Base-by-base conservation (phyloP, 2,888 invertebrate species). In the Chymomyza caudatula region DNA sequence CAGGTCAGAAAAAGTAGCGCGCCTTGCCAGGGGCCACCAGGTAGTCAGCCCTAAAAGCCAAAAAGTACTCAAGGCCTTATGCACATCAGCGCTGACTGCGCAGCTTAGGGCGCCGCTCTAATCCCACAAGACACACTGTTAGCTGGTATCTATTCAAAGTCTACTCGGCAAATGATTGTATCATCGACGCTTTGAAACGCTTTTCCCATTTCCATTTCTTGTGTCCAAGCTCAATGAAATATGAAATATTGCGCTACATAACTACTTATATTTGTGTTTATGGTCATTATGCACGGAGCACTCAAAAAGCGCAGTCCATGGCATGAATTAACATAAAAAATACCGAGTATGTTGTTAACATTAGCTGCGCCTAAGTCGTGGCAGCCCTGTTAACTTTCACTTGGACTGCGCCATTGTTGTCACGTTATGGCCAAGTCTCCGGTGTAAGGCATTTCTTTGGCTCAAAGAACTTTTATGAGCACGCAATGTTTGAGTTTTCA, bases 311-410 rank as follows among this genome's bases (percentile, higher is more conserved):
- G 22, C 60, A 25, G 54, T 62, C 25, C 29, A 13, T 37, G 0
- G 11, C 6, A 44, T 60, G 61, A 72, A 78, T 81, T 77, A 77
- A 65, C 83, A 85, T 85, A 70, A 81, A 6, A 23, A 56, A 61
- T 52, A 25, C 17, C 29, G 37, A 54, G 17, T 52, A 57, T 52
- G 44, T 58, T 47, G 15, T 47, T 57, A 37, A 56, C 17, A 11
- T 52, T 52, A 29, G 8, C 15, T 54, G 19, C 25, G 61, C 20
- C 60, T 57, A 56, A 20, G 47, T 5, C 15, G 54, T 49, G 37
- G 56, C 25, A 52, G 59, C 42, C 60, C 63, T 58, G 20, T 47
- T n/a, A 83, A 83, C 80, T 80, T 80, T 80, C 86, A 75, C 80
- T 83, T 43, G 57, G 22, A 11, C 51, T 47, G n/a, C 17, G 29